Evolutionary conservation across 2,797 vertebrate species (phyloP).

Genomic region (Sebastes minor): DNA sequence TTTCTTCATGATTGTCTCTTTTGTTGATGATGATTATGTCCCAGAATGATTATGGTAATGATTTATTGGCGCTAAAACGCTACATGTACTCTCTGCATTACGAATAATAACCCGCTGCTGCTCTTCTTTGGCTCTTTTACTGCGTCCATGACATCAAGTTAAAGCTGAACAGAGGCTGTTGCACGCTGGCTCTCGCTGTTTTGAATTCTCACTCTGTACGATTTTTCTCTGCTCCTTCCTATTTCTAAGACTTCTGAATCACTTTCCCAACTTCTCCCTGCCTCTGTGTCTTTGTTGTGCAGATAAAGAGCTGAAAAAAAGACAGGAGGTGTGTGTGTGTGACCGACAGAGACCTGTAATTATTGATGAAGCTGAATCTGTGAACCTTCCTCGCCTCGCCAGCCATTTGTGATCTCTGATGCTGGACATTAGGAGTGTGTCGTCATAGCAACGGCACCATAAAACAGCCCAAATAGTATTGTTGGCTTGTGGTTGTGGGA

Average conservation of each 20-base stretch:
- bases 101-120: neutral
- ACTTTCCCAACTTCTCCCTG: neutral
- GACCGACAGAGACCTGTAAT: neutral
- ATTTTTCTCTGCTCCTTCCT: neutral
- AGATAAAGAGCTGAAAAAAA: neutral
- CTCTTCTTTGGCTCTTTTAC: neutral
- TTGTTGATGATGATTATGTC: neutral
- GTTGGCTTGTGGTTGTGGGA: constrained; percentile 2
- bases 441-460: constrained; percentile 43
- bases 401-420: constrained; percentile 27
- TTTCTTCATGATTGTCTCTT: neutral
- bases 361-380: constrained; percentile 13
- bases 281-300: neutral
- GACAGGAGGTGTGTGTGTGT: neutral
- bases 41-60: neutral
- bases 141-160: constrained; percentile 35
- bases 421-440: constrained; percentile 30
- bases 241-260: neutral
- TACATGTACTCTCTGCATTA: neutral
- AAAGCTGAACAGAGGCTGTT: neutral
- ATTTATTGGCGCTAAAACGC: neutral
- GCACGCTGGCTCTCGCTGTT: neutral
- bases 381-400: constrained; percentile 11
- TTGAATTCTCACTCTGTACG: constrained; percentile 15
- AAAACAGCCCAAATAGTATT: constrained; percentile 17